Evolutionary conservation across 2,888 invertebrate genomes (phyloP), one percentile per base, ranked within the genome.

Genomic region (Xanthostigma xanthostigma): DNA sequence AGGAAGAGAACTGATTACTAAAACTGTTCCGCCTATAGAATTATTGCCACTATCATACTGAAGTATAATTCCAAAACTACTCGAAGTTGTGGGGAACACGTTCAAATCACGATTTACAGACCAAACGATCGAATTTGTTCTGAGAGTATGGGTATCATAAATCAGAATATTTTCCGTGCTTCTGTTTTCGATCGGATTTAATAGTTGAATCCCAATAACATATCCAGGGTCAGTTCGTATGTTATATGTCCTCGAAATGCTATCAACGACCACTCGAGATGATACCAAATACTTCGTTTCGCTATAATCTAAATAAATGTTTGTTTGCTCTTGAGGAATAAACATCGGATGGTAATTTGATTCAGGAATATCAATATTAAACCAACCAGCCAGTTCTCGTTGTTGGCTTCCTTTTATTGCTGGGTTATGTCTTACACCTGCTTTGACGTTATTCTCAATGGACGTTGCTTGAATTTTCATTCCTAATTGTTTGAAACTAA

Each of bases 361-460:
- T 53, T 83, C 83, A 1, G 73, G 70, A 36, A 83, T 79, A 34
- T 69, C 69, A 60, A 80, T 75, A 55, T 77, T 75, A 58, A 93
- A 89, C 94, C 95, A 95, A 8, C 93, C 92, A 1, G 92, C 85
- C 45, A 96, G 74, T 70, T 95, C 94, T 61, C 90, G 74, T 65
- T 94, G 95, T 60, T 91, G 85, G 2, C 80, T 66, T 1, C 84
- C 80, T 1, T 87, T 80, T 51, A 95, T 72, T 39, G 84, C 85
- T 0, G 96, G 92, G 67, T 97, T 86, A 61, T 96, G 97, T 47
- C 85, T 80, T 54, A 98, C 84, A 0, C 97, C 98, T 38, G 92
- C 85, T 48, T 82, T 72, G 36, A 76, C 76, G 64, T 96, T 97
- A 53, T 86, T 83, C 62, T 85, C 84, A 50, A 95, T 82, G 1